These are phyloP conservation scores for Gouania willdenowi DNA, from an alignment of 2,797 vertebrate species.

Conservation along the genomic window DNA sequence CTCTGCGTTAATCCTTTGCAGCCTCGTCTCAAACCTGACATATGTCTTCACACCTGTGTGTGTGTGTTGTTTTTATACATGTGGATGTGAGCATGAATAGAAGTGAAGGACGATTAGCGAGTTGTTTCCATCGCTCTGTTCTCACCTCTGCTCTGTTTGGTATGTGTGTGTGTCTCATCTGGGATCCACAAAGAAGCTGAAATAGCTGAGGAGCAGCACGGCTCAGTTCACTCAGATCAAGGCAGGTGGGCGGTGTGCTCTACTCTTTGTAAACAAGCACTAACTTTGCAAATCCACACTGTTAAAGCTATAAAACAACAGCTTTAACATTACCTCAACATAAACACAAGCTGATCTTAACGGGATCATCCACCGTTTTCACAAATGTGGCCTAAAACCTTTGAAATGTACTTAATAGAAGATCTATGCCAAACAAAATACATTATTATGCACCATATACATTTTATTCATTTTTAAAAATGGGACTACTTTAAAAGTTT, in stretches of 20 bases:
- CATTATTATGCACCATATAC: too few relatives aligned
- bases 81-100: conserved; percentile 11
- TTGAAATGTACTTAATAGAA: too few relatives aligned
- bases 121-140: conserved; percentile 53
- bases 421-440: too few relatives aligned
- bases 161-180: conserved; percentile 63
- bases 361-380: too few relatives aligned
- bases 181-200: conserved; percentile 38
- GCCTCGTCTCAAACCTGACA: conserved; percentile 34
- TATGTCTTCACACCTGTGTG: conserved; percentile 22
- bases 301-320: too few relatives aligned
- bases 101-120: conserved; percentile 23
- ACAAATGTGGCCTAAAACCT: too few relatives aligned
- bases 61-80: conserved; percentile 11
- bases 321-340: too few relatives aligned
- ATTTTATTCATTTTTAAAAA: too few relatives aligned
- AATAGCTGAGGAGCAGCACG: conserved; percentile 22
- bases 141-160: conserved; percentile 67
- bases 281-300: too few relatives aligned
- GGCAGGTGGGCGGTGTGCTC: conserved; percentile 38
- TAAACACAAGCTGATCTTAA: too few relatives aligned
- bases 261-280: too few relatives aligned
- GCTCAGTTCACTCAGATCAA: conserved; percentile 34
- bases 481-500: too few relatives aligned
- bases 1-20: conserved; percentile 44